Percentiles rank a stretch among this genome's conserved stretches.
These are phyloP conservation scores for Lepidochrysops patricia DNA, from an alignment of 2,888 invertebrate species.

Conservation along the genomic window DNA sequence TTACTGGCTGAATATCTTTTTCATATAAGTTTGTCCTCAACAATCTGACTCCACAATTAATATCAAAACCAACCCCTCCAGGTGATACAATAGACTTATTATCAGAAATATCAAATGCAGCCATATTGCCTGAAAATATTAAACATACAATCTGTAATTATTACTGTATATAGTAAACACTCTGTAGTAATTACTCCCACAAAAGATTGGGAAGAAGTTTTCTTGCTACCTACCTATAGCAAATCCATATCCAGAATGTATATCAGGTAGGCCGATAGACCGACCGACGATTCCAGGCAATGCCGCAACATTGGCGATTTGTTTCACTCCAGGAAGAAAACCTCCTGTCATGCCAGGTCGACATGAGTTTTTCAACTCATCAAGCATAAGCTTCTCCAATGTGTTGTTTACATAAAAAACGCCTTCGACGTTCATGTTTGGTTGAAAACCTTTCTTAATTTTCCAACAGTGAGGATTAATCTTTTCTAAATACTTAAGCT, in stretches of 20 bases:
- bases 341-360: conserved; percentile 94
- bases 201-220: not conserved
- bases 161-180: not conserved
- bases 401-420: conserved; percentile 95
- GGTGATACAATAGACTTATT: conserved; percentile 96
- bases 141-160: conserved; percentile 14
- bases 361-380: conserved; percentile 93
- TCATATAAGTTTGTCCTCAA: conserved; percentile 95
- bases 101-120: conserved; percentile 96
- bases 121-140: conserved; percentile 90
- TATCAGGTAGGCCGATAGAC: conserved; percentile 96
- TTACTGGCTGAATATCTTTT: conserved; percentile 93
- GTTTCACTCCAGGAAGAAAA: conserved; percentile 98
- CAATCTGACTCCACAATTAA: conserved; percentile 97
- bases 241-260: conserved; percentile 99
- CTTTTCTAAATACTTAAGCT: conserved; percentile 93
- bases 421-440: conserved; percentile 99
- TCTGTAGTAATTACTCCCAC: not conserved
- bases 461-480: conserved; percentile 89
- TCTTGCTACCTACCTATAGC: conserved; percentile 91
- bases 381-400: conserved; percentile 96
- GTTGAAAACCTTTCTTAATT: conserved; percentile 98
- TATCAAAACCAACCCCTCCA: conserved; percentile 99
- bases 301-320: conserved; percentile 99
- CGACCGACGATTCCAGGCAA: conserved; percentile 96